These are phyloP conservation scores for Bergia puertoricense DNA, from an alignment of 92 coral and sea anemone genomes.

Conservation along the genomic window DNA sequence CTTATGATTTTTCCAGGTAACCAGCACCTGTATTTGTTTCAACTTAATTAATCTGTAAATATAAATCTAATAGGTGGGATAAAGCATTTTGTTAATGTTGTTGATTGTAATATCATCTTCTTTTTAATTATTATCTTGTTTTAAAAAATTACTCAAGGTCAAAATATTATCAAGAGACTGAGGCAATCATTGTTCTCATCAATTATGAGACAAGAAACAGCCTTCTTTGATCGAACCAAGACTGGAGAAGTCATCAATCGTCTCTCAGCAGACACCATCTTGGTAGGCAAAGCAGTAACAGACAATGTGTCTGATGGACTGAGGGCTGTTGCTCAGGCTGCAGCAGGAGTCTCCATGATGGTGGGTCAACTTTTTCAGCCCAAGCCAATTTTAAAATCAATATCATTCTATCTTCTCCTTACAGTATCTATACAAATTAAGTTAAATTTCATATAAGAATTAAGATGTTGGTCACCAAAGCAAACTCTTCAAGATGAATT, in stretches of 20 bases:
- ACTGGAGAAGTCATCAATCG: constrained; percentile 96
- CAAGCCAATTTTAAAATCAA: too few relatives aligned
- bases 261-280: constrained; percentile 90
- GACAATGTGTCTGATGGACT: constrained; percentile 99
- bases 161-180: constrained; percentile 74
- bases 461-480: too few relatives aligned
- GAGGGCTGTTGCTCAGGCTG: constrained; percentile 92
- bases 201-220: constrained; percentile 87
- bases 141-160: constrained; percentile 56
- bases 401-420: too few relatives aligned
- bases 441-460: too few relatives aligned
- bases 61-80: too few relatives aligned
- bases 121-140: neutral
- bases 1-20: too few relatives aligned
- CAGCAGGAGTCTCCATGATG: constrained; percentile 97
- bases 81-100: too few relatives aligned
- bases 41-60: too few relatives aligned
- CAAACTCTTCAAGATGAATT: too few relatives aligned
- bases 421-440: too few relatives aligned
- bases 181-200: constrained; percentile 81
- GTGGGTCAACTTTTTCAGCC: constrained; percentile 45
- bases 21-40: too few relatives aligned
- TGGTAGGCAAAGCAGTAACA: constrained; percentile 96
- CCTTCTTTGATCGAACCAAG: constrained; percentile 89
- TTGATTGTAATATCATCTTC: too few relatives aligned